Evolutionary conservation across 30 jellyfish, hydroid and myxozoan species (phyloP), one percentile per base, ranked within the genome.

Genomic region (Aurelia aurita): DNA sequence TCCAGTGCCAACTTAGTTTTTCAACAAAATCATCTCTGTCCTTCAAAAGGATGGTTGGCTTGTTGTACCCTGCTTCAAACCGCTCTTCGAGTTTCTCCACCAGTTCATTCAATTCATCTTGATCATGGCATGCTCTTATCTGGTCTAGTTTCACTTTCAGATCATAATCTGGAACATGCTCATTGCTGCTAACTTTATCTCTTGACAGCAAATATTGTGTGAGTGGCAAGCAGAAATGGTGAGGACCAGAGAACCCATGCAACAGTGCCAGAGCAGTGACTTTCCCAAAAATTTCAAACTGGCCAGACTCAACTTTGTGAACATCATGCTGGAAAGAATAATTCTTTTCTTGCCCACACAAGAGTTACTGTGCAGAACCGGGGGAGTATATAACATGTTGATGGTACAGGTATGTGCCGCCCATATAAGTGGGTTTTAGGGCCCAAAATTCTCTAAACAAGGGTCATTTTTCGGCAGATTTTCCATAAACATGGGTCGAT

Each of bases 21-120:
- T 29, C 8, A 5, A 69, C 14, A n/a, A n/a, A n/a, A n/a, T n/a
- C n/a, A n/a, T n/a, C n/a, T n/a, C n/a, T n/a, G n/a, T n/a, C n/a
- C n/a, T 31, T 69, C 12, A 69, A 5, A 35, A 3, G 3, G 13
- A 69, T 62, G 9, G 26, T 31, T 12, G 64, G 64, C 22, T 69
- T 69, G 64, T 69, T 69, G 64, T 28, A 69, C 31, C 81, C 81
- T 7, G 81, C 81, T 14, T 69, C 81, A 39, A 69, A 69, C 64
- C 81, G 9, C 19, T 57, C 89, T 29, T 57, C 67, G 23, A 77
- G 58, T 10, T 60, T 49, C 20, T 29, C 23, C 3, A 77, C 9
- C 21, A 35, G 25, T 5, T 5, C 5, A 4, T 59, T 27, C 22
- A 77, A 58, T 23, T 77, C 89, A 13, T 35, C 89, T 77, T 77